phyloP scores from a whole-genome alignment of 2,797 vertebrate species.

The Coreius guichenoti region DNA sequence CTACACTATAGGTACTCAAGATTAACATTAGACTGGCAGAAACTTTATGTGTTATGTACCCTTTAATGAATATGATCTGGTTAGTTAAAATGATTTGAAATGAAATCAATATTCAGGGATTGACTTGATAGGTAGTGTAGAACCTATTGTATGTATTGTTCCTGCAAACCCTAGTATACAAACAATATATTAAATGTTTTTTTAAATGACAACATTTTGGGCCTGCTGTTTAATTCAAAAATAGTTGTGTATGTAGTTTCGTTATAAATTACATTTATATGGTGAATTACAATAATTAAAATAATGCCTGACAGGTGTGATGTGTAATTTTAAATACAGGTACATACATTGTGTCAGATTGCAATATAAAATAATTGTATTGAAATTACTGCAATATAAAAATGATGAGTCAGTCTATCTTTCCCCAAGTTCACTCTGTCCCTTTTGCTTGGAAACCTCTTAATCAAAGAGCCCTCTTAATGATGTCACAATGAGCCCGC shows the following conservation, averaged over 20 bases:
- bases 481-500: slow-evolving; percentile 49
- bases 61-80: too few relatives aligned
- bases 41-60: too few relatives aligned
- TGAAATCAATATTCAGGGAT: too few relatives aligned
- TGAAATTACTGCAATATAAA: background rate
- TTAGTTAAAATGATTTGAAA: too few relatives aligned
- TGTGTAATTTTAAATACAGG: background rate
- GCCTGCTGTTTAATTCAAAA: background rate
- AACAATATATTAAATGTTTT: too few relatives aligned
- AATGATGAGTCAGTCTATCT: background rate
- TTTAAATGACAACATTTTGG: background rate
- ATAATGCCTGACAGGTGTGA: background rate
- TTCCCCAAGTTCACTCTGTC: slow-evolving; percentile 47
- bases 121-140: too few relatives aligned
- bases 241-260: background rate
- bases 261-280: background rate
- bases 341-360: background rate
- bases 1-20: too few relatives aligned
- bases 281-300: background rate
- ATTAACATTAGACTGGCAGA: too few relatives aligned
- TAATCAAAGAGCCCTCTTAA: slow-evolving; percentile 58
- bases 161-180: too few relatives aligned
- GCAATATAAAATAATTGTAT: background rate
- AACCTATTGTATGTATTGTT: too few relatives aligned
- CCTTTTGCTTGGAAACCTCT: slow-evolving; percentile 53